phyloP scores from a whole-genome alignment of 2,888 invertebrate genomes.

The Amorpha juglandis region DNA sequence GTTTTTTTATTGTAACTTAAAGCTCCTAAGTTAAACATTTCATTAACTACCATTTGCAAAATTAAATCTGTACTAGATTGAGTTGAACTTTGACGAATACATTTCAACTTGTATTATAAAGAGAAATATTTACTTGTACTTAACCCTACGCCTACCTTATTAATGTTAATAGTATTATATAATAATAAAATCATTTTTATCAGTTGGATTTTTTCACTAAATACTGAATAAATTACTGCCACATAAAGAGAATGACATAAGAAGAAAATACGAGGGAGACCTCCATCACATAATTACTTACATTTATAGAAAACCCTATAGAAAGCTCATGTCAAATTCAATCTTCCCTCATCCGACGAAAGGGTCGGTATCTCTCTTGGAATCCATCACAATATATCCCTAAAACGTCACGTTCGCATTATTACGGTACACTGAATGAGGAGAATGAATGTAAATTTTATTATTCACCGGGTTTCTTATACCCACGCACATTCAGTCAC shows the following conservation, averaged over 20 bases:
- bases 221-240: neutral
- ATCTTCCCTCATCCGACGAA: constrained; percentile 17
- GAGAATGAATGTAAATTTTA: constrained; percentile 18
- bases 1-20: neutral
- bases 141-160: too few relatives aligned
- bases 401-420: constrained; percentile 16
- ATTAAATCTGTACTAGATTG: too few relatives aligned
- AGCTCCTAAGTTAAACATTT: too few relatives aligned
- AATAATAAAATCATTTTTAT: too few relatives aligned
- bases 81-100: too few relatives aligned
- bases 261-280: neutral
- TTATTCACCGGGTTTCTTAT: neutral
- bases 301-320: neutral
- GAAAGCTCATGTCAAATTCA: constrained; percentile 16
- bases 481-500: neutral
- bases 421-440: constrained; percentile 18
- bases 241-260: neutral
- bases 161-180: too few relatives aligned
- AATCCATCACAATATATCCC: constrained; percentile 11
- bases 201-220: too few relatives aligned
- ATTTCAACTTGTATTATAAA: too few relatives aligned
- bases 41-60: too few relatives aligned
- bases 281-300: constrained; percentile 11
- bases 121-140: too few relatives aligned
- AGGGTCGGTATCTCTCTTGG: neutral